Base-by-base conservation (phyloP, 2,113 vertebrate species). In the Rhinolophus ferrumequinum region DNA sequence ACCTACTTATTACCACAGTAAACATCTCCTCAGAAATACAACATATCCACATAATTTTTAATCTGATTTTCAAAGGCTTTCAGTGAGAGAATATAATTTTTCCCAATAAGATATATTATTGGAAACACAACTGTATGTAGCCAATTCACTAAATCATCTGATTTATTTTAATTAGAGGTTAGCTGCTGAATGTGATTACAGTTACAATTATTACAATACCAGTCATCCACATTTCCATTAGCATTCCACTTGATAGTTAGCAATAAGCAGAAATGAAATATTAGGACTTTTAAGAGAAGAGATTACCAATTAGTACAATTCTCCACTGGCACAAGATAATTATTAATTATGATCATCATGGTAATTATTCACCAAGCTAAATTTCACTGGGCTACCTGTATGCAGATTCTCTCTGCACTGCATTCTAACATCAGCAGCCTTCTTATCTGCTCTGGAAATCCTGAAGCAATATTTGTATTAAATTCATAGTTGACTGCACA, bases 181-280 rank as follows among this genome's bases (percentile, higher is more conserved):
- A 98, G 93, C 92, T 97, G 92, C 97, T 93, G 96, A 98, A 94
- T 98, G 95, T 96, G 96, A 98, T 98, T 98, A 98, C 93, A 97
- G 72, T 97, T 98, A 97, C 83, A 96, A 98, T 98, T 98, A 98
- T 97, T 98, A 98, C 98, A 98, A 96, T 98, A 98, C 95, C 66
- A 97, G 96, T 98, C 13, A 86, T 97, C 98, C 95, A 96, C n/a
- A 82, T 98, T 98, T 98, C 96, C 94, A 98, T 98, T 98, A 98
- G 62, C 92, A 98, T 98, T 98, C 97, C 93, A 96, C 97, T 98
- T 97, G 95, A 94, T 98, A 98, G 97, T 98, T 98, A 98, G 97
- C 97, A 98, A 97, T 98, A 98, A 77, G n/a, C 84, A 98, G 98
- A 98, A 98, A 98, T 98, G 98, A 98, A 98, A 99, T 98, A 98